Conservation (phyloP, 2,113 vertebrate genomes). For the Macaca fascicularis region T2T-MFA8v1.1 NC_088378.1:161887501-161888000, state of each 20-base stretch:
- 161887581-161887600: neutral
- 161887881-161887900: neutral
- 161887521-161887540: neutral
- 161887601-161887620: neutral
- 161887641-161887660: neutral
- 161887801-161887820: neutral
- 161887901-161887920: too few relatives aligned
- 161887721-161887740: neutral
- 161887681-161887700: neutral
- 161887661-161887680: neutral
- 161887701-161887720: constrained; percentile 22
- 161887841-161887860: neutral
- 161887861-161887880: neutral
- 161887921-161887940: neutral
- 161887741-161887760: constrained; percentile 35
- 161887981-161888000: neutral
- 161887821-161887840: neutral
- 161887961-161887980: neutral
- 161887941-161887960: too few relatives aligned
- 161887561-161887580: neutral
- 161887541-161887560: neutral
- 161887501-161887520: neutral
- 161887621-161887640: neutral
- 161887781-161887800: neutral
- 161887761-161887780: neutral